These are phyloP conservation scores for Pseudorhombus dupliciocellatus DNA, from an alignment of 2,113 vertebrate genomes.

Conservation along the genomic window DNA sequence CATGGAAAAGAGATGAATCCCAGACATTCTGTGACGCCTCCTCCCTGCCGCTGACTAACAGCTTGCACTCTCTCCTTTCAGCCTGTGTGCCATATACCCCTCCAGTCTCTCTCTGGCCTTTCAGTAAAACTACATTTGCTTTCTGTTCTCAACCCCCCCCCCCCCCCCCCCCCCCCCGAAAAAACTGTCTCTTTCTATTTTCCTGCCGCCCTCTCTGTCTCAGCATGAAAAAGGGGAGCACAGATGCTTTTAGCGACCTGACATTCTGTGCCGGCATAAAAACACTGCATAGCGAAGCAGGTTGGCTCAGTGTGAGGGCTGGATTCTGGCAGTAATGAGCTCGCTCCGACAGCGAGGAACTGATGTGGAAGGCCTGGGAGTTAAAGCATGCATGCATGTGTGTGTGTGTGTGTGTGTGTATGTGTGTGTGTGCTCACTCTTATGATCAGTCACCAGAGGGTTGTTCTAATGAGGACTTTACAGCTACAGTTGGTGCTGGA, in stretches of 20 bases:
- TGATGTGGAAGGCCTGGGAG: slow-evolving; percentile 67
- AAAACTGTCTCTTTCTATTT: slow-evolving; percentile 2
- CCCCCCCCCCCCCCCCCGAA: slow-evolving; percentile 20
- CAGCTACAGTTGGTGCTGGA: slow-evolving; percentile 42
- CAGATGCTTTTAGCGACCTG: slow-evolving; percentile 75
- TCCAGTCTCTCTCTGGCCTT: slow-evolving; percentile 23
- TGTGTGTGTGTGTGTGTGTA: background rate
- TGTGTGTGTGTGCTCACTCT: slow-evolving; percentile 7
- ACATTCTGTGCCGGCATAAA: slow-evolving; percentile 74
- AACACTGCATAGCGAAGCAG: slow-evolving; percentile 77
- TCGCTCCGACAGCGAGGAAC: slow-evolving; percentile 69
- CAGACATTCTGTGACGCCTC: slow-evolving; percentile 41
- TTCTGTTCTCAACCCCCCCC: slow-evolving; percentile 44
- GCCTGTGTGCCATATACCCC: slow-evolving; percentile 12
- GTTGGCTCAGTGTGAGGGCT: slow-evolving; percentile 77
- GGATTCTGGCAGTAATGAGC: slow-evolving; percentile 74
- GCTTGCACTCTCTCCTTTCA: slow-evolving; percentile 42
- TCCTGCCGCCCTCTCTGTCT: slow-evolving; percentile 23
- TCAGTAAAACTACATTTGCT: slow-evolving; percentile 45
- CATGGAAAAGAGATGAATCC: slow-evolving; percentile 47
- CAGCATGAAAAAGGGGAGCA: slow-evolving; percentile 51
- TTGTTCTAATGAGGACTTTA: slow-evolving; percentile 62
- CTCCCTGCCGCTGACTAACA: slow-evolving; percentile 37
- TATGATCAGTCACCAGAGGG: slow-evolving; percentile 53
- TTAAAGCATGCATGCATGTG: background rate